Percentiles rank a stretch among this genome's conserved stretches.
These are phyloP conservation scores for Rallus limicola DNA, from an alignment of 2,113 vertebrate species.

Conservation along the genomic window DNA sequence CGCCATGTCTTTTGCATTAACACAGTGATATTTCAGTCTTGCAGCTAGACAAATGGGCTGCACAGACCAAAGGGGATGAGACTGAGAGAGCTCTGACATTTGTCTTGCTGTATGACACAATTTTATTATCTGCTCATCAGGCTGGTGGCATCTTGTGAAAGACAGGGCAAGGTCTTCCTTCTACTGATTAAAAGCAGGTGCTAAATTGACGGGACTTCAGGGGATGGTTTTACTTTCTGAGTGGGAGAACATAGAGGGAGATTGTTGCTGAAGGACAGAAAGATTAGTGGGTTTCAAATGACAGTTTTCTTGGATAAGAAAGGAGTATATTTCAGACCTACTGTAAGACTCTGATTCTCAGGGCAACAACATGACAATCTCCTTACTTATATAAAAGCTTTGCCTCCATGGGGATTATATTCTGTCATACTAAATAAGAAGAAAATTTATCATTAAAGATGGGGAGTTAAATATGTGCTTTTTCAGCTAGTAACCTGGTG, in stretches of 20 bases:
- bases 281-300: neutral
- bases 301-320: neutral
- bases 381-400: neutral
- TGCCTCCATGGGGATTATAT: neutral
- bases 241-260: neutral
- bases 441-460: neutral
- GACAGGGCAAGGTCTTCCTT: neutral
- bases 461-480: neutral
- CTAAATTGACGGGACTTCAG: neutral
- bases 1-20: neutral
- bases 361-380: neutral
- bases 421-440: neutral
- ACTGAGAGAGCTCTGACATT: neutral
- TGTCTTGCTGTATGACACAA: neutral
- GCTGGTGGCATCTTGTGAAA: neutral
- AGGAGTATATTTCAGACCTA: neutral
- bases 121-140: neutral
- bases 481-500: slow-evolving; percentile 2
- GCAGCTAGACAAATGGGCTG: neutral
- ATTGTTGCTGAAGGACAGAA: neutral
- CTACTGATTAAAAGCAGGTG: neutral
- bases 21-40: neutral
- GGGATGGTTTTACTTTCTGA: neutral
- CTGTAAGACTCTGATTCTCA: neutral
- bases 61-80: neutral